Evolutionary conservation across 2,113 vertebrate species (phyloP).

Genomic region (Dipodomys merriami): DNA sequence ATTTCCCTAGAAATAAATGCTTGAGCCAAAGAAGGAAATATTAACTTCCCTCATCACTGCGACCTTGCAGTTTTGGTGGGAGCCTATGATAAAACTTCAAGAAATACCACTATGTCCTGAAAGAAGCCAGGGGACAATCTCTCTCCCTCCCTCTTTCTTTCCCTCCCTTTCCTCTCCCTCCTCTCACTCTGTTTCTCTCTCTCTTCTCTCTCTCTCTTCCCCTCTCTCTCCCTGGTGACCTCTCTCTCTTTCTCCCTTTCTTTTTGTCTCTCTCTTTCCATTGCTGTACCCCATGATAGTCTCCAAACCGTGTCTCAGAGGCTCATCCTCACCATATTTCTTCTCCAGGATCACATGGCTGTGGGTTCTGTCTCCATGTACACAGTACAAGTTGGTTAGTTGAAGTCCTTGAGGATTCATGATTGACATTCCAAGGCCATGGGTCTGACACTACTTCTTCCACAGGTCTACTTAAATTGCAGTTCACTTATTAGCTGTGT

Average conservation of each 20-base stretch:
- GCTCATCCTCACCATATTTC: no score
- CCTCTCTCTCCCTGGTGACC: no score
- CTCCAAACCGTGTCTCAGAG: no score
- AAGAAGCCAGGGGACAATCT: no score
- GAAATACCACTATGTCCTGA: rapidly evolving
- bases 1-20: not conserved
- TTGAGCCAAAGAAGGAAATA: not conserved
- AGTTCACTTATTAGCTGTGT: not conserved
- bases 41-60: not conserved
- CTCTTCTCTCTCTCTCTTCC: no score
- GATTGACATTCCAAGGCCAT: not conserved
- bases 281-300: not conserved
- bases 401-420: no score
- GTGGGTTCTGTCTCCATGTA: not conserved
- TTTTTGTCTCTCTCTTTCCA: no score
- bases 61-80: not conserved
- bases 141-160: no score
- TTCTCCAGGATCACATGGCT: not conserved
- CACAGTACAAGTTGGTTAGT: not conserved
- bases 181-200: no score
- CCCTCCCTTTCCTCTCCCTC: no score
- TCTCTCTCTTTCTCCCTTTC: no score
- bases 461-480: not conserved
- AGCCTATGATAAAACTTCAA: not conserved
- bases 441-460: not conserved